Percentiles rank a stretch among this genome's conserved stretches.
phyloP scores from a whole-genome alignment of 2,113 vertebrate species.

The Acanthochromis polyacanthus region DNA sequence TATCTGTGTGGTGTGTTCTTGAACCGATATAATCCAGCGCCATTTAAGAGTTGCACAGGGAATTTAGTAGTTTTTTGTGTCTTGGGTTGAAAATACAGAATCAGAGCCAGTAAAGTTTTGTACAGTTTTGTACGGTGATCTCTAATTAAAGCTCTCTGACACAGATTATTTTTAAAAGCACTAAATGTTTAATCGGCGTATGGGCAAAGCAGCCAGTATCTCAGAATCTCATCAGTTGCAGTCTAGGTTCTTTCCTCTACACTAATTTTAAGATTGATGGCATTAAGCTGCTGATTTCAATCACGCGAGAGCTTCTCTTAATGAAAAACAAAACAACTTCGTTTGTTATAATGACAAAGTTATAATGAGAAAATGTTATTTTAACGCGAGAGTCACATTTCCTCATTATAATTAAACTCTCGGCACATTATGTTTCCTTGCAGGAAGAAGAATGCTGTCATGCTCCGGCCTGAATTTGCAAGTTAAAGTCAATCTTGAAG shows the following conservation, averaged over 20 bases:
- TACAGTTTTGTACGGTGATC: constrained; percentile 23
- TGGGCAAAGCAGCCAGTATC: constrained; percentile 24
- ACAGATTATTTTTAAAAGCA: constrained; percentile 39
- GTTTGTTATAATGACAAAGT: constrained; percentile 12
- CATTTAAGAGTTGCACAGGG: constrained; percentile 1
- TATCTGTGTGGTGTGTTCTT: constrained; percentile 14
- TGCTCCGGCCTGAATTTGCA: constrained; percentile 21
- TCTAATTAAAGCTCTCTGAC: constrained; percentile 39
- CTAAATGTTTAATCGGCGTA: constrained; percentile 12
- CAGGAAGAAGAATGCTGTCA: neutral
- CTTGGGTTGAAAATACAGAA: neutral
- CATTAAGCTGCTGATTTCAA: constrained; percentile 11
- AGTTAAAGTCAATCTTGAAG: constrained; percentile 2
- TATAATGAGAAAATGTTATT: constrained; percentile 13
- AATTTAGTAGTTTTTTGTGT: constrained; percentile 13
- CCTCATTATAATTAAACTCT: constrained; percentile 20
- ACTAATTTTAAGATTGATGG: constrained; percentile 10
- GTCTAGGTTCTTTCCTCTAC: constrained; percentile 13
- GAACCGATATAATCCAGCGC: neutral
- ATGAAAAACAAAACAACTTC: neutral
- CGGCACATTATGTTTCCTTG: constrained; percentile 7
- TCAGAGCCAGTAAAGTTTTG: constrained; percentile 16
- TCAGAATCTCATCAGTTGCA: constrained; percentile 37
- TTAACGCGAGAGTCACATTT: neutral
- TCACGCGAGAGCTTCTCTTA: neutral